phyloP scores from a whole-genome alignment of 1,140 invertebrate species.

The Hetaerina americana region DNA sequence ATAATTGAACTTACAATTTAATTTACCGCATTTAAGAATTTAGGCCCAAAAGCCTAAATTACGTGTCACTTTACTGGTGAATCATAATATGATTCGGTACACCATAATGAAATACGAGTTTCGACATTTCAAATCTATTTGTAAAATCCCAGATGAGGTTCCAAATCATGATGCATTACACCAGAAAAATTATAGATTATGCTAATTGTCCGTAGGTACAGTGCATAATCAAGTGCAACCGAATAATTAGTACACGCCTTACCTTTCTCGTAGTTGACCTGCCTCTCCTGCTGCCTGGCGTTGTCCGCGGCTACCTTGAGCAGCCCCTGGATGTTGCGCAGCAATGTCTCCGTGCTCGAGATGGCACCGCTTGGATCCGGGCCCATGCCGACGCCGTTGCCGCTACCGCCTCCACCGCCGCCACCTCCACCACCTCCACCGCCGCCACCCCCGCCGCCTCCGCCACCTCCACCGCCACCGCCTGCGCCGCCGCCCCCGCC shows the following conservation, averaged over 20 bases:
- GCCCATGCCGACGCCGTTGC: constrained; percentile 27
- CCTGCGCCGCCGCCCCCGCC: constrained; percentile 18
- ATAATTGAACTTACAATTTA: too few species aligned
- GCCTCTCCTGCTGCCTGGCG: constrained; percentile 84
- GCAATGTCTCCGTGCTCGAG: constrained; percentile 79
- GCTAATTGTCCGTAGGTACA: background rate
- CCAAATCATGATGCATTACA: too few species aligned
- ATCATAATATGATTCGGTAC: too few species aligned
- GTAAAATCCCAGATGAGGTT: too few species aligned
- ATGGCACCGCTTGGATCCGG: constrained; percentile 39
- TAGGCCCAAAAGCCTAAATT: too few species aligned
- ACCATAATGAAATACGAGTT: too few species aligned
- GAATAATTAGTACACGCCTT: constrained; percentile 21
- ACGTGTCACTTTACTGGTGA: too few species aligned
- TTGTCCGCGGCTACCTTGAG: constrained; percentile 91
- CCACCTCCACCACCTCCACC: constrained; percentile 19
- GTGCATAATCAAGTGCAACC: background rate
- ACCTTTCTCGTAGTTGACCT: constrained; percentile 96
- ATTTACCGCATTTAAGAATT: too few species aligned
- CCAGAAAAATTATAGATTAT: too few species aligned
- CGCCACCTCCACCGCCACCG: constrained; percentile 32
- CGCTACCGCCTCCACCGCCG: constrained; percentile 31
- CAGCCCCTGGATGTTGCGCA: constrained; percentile 88
- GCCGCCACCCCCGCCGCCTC: constrained; percentile 30
- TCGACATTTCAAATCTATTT: too few species aligned